Base-by-base conservation (phyloP, 2,797 vertebrate genomes). In the Parotocinclus haroldoi region DNA sequence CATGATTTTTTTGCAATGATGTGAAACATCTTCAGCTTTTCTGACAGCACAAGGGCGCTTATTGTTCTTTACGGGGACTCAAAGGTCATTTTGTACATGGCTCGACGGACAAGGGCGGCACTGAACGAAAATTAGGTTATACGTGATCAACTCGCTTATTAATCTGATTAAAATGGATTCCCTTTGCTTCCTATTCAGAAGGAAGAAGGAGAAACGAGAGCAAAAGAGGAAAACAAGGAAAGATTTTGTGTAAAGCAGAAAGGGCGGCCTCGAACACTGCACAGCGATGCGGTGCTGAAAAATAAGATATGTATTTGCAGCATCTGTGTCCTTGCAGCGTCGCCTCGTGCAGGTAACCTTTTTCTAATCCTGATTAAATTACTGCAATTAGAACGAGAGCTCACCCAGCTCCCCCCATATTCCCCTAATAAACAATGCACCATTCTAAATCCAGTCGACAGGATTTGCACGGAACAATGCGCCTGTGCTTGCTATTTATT, bases 131-230 rank as follows among this genome's bases (percentile, higher is more conserved):
- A 98, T 96, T 95, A 95, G 95, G 94, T 98, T 98, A 96, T 93
- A 96, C 95, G 95, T 92, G 95, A 96, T 96, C 95, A 95, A 94
- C 93, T 94, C 94, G 94, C 93, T 96, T 98, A 98, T 98, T 97
- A 98, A 98, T 96, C 94, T 93, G 95, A 95, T 93, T 92, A 96
- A 98, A 98, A 96, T 95, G 94, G 95, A 96, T 96, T 94, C 93
- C 84, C 87, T 87, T 82, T 79, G 86, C 87, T 88, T 87, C 87
- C 86, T 89, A 88, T 89, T 90, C 86, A 84, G 72, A 65, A 58
- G 60, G 58, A 52, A 77, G 38, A 59, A 59, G 17, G 10, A 70
- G 69, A 81, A 84, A 89, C 87, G 87, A 80, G 81, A 80, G 79
- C 80, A 69, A 74, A 61, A 76, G 81, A 55, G 76, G 79, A 75